Evolutionary conservation across 2,888 invertebrate genomes (phyloP).

Genomic region (Julus scanicus): DNA sequence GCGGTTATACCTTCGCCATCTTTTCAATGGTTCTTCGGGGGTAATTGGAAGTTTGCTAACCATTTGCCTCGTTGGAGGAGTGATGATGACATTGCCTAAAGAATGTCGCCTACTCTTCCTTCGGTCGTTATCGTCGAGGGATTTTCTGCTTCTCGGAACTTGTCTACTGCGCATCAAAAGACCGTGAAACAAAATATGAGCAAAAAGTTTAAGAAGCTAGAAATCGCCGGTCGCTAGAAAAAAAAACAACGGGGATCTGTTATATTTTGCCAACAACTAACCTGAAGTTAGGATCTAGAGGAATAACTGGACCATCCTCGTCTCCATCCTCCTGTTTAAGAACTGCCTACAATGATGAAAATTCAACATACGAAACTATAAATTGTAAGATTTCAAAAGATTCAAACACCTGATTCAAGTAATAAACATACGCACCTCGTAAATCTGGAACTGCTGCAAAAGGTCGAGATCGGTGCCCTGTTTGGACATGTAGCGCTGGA

Average conservation of each 20-base stretch:
- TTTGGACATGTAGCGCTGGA: constrained; percentile 88
- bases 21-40: constrained; percentile 54
- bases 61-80: constrained; percentile 66
- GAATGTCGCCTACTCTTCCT: constrained; percentile 83
- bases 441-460: constrained; percentile 91
- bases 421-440: constrained; percentile 73
- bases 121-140: constrained; percentile 70
- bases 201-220: neutral
- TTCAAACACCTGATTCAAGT: neutral
- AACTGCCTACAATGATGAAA: constrained; percentile 72
- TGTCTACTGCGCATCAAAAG: too few species aligned
- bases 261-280: constrained; percentile 61
- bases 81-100: constrained; percentile 64
- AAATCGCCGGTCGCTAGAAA: too few species aligned
- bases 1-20: constrained; percentile 56
- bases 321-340: constrained; percentile 88
- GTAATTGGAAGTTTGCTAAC: constrained; percentile 65
- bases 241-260: neutral
- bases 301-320: constrained; percentile 74
- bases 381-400: too few species aligned
- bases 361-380: too few species aligned
- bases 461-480: constrained; percentile 93
- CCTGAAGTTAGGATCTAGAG: constrained; percentile 72
- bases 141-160: constrained; percentile 58
- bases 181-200: neutral